Evolutionary conservation across 2,888 invertebrate species (phyloP), one percentile per base, ranked within the genome.

Genomic region (Aporophyla nigra): DNA sequence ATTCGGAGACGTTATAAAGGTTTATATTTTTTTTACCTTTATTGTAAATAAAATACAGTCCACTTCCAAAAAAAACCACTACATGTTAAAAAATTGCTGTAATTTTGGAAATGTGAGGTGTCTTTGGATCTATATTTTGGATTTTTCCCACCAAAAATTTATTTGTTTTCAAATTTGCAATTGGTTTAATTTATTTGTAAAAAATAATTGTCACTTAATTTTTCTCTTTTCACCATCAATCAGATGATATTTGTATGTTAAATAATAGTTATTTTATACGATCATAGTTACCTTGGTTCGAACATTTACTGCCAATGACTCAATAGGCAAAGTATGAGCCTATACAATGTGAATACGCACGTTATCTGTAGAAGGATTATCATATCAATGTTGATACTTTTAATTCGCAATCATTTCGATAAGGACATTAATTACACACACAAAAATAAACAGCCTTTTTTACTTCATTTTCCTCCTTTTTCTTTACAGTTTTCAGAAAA

Each of bases 261-360:
- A n/a, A n/a, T 65, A 12, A 40, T 53, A 51, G 24, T 27, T 24
- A 49, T 81, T 40, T 53, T 33, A 56, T 62, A 63, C 46, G 43
- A 62, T 68, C 62, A 83, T 46, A 19, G n/a, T 46, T 63, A 63
- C 78, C 83, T 83, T 78, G 68, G 33, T n/a, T 49, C 27, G 6
- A 12, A 71, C 62, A 68, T 63, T 33, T n/a, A 79, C 49, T 19
- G 27, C 40, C 67, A 54, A 67, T 79, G 80, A 67, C 68, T 54
- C 56, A 56, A 61, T 33, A 24, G 16, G n/a, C 43, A 51, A 27
- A 40, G 4, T 7, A 40, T 43, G 56, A 43, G 43, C 40, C 24
- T 68, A 67, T 59, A 53, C 14, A 49, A 27, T 62, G n/a, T 14
- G 19, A 84, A 66, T 62, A 56, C 71, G 19, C 65, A 27, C 54